Evolutionary conservation across 1,140 invertebrate species (phyloP).

Genomic region (Hermatobates lingyangjiaoensis): DNA sequence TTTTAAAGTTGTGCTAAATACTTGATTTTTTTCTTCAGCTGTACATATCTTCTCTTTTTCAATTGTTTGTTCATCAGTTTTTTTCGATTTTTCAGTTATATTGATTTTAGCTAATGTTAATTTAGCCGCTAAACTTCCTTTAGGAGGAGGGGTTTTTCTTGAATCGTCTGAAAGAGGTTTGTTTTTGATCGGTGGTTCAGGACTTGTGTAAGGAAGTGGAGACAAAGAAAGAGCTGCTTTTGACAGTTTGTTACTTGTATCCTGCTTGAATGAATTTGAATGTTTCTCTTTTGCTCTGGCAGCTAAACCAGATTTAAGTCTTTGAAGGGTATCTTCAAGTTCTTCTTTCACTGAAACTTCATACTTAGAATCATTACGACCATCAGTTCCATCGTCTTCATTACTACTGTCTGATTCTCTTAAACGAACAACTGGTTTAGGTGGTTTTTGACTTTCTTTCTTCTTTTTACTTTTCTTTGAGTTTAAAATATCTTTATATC

Average conservation of each 20-base stretch:
- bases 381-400: constrained; percentile 9
- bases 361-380: constrained; percentile 8
- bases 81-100: too few species aligned
- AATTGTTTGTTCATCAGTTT: too few species aligned
- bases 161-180: too few species aligned
- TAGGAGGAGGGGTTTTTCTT: too few species aligned
- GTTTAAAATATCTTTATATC: constrained; percentile 17
- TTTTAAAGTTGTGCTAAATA: too few species aligned
- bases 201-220: not conserved
- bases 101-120: too few species aligned
- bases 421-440: constrained; percentile 14
- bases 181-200: too few species aligned
- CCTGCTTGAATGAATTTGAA: not conserved
- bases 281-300: constrained; percentile 19
- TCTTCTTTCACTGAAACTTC: constrained; percentile 18
- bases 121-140: too few species aligned
- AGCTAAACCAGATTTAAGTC: constrained; percentile 18
- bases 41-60: too few species aligned
- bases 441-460: not conserved
- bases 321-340: constrained; percentile 16
- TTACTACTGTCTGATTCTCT: constrained; percentile 12
- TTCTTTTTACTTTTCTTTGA: not conserved
- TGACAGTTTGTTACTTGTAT: constrained; percentile 10
- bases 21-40: too few species aligned
- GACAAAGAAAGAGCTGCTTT: not conserved